Base-by-base conservation (phyloP, 2,797 vertebrate genomes). In the Sciurus carolinensis region DNA sequence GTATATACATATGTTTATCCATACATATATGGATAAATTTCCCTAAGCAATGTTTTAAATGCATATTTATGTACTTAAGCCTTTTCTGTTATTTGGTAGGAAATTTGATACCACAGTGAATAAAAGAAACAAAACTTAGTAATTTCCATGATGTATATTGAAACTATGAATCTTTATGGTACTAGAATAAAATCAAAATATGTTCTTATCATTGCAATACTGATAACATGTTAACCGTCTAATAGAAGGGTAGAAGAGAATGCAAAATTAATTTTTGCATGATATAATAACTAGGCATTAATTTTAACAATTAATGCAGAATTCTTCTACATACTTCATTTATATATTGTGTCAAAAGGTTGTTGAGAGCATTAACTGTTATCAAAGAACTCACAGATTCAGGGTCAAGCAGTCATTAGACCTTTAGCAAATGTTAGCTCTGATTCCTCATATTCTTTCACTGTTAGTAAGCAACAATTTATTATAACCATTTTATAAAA, bases 311-410 rank as follows among this genome's bases (percentile, higher is more conserved):
- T 91, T 85, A 82, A 86, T 83, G 7, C 18, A 69, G 33, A 42
- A 59, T 85, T 72, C 47, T 75, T 30, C 50, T 42, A n/a, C 4
- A 11, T 0, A 62, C 3, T 76, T 36, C 36, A 36, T 36, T 92
- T 92, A 83, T 86, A 89, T 93, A 73, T 88, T 59, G 7, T 89
- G n/a, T 92, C 30, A 77, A 85, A 94, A 85, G 28, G n/a, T 87
- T 91, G 0, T 75, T 52, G 20, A 22, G 39, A 91, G 8, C 30
- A 89, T 83, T 89, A 89, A 39, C 62, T 83, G 4, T 28, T 73
- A 75, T 73, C 91, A 94, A 89, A 91, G 5, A 69, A 94, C 66
- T 57, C 79, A 73, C 26, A 86, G 73, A 91, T 83, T 77, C 33
- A 59, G 18, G 57, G 64, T 75, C 50, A 95, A 80, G 39, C 42